Evolutionary conservation across 2,113 vertebrate species (phyloP), one percentile per base, ranked within the genome.

Genomic region (Vulpes vulpes): DNA sequence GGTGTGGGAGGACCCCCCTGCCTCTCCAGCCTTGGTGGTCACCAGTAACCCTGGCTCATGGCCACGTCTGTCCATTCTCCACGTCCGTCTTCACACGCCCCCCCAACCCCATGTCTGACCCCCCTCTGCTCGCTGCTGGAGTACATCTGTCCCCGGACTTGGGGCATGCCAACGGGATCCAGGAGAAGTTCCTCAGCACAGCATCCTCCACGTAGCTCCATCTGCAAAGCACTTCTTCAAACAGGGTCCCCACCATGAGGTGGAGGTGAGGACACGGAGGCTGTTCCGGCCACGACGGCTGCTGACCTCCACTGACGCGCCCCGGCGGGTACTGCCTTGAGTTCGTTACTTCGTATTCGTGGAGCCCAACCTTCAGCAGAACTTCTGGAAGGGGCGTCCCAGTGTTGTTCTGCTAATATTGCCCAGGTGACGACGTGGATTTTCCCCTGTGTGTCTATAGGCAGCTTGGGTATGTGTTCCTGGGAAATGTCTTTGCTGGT

Each of bases 311-410:
- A 2, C 1, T 11, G 23, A 23, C 60, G 5, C 12, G 2, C 12
- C 12, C 19, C 0, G 27, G 15, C 51, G 8, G 1, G 8, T 8
- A 1, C 8, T 7, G 14, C 19, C 69, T 30, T 2, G 12, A n/a
- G 38, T 6, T 2, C 0, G 1, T 17, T 7, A 1, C 91, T 22
- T 85, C 32, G 0, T 4, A 3, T 15, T 23, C 12, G 8, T 79
- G 73, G 14, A 79, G 59, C 0, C 4, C 16, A 11, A 30, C 11
- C 3, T 16, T 22, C 17, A 3, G 49, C 0, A 1, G 0, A 0
- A 1, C 2, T 32, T 73, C 78, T 9, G 38, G 43, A 17, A 5
- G 16, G 2, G 15, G 20, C 17, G 0, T 5, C 2, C 4, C 5
- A 4, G 25, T 11, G 11, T 0, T 2, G 1, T 30, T 65, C 49